Base-by-base conservation (phyloP, 2,888 invertebrate genomes). In the Drosophila setosimentum region DNA sequence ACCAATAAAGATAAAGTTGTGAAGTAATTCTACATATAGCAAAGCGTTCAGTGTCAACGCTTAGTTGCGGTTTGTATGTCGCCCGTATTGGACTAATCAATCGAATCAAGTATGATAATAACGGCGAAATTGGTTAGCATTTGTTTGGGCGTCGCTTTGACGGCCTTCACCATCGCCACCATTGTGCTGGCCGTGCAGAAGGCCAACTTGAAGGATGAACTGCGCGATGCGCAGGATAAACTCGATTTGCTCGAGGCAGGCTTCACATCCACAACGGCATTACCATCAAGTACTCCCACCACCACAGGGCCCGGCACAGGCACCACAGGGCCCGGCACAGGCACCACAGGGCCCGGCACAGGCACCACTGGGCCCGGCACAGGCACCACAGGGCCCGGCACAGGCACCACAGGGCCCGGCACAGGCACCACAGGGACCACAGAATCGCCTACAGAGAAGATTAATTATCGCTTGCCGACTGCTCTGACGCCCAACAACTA, bases 401-500 rank as follows among this genome's bases (percentile, higher is more conserved):
- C 33, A 13, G 33, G 13, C 13, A 33, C 33, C 0, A 33, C 33
- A 13, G 33, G 33, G 0, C 3, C 29, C 29, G 3, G 29, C 29
- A 58, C 68, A 2, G 59, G 21, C 0, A 61, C 63, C 10, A 60
- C 70, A 8, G 35, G 16, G 3, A 64, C 68, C 2, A 72, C 79
- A 1, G 33, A 64, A 2, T 7, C 13, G 2, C 48, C 76, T 0
- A 73, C 87, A 0, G 83, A 72, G 11, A 75, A 92, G 83, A 89
- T 91, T 4, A 71, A 92, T 37, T 93, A 93, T 74, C 91, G 95
- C 10, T 92, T 97, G 16, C 95, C 96, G 2, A 92, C 92, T 40
- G 91, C 94, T 48, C 92, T 96, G 0, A 89, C 93, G 35, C 97
- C 97, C 0, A 85, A 92, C 24, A 94, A 95, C 72, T 97, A 97